Base-by-base conservation (phyloP, 2,797 vertebrate genomes). In the Hozukius guyotensis region DNA sequence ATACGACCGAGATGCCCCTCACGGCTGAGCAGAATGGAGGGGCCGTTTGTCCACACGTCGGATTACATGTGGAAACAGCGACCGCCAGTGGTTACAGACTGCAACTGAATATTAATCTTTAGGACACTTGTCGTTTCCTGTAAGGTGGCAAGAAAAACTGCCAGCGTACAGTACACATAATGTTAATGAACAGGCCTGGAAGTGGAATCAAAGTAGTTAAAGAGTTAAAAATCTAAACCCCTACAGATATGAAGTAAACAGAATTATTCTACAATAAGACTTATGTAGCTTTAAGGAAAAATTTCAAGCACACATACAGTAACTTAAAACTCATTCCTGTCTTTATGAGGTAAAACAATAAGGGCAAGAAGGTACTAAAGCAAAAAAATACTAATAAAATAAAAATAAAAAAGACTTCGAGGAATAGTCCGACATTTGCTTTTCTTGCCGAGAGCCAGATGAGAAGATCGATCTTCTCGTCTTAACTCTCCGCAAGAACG, bases 21-120 rank as follows among this genome's bases (percentile, higher is more conserved):
- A 0, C 42, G 46, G 71, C 53, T 38, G 56, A 75, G 55, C 78
- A 81, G 74, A 63, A 65, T 74, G 61, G 77, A 84, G 38, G 42
- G 34, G 72, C 67, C 83, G 67, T 73, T 61, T 75, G 71, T 65
- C 29, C 74, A 76, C 60, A 61, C 66, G 29, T 25, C 32, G 60
- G 69, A 60, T 84, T 36, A 91, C 67, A 68, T 77, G 59, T 61
- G 65, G 73, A 89, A 93, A 92, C 88, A 87, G 92, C 63, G 81
- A 82, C 90, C 70, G 80, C 90, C 73, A 88, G 92, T 92, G 93
- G 93, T 79, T 72, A 78, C 59, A 87, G 36, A 67, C 62, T 74
- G 78, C 71, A 88, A 84, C 80, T 82, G 36, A 60, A 73, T 66
- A 62, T 80, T 65, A 36, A 81, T 74, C 74, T 82, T 63, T 5